phyloP scores from a whole-genome alignment of 2,888 invertebrate genomes.

The Chouioia cunea region DNA sequence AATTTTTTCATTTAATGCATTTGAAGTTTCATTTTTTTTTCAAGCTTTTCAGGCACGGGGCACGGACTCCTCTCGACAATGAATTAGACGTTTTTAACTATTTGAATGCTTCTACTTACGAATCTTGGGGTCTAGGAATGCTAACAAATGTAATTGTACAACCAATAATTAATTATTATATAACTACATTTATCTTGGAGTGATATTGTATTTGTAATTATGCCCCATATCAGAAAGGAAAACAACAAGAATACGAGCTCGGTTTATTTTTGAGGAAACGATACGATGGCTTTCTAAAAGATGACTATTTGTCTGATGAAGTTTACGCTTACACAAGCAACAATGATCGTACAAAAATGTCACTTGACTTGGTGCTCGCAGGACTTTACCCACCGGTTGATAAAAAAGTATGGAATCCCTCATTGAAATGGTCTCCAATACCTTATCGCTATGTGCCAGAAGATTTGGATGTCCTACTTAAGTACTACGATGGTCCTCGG shows the following conservation, averaged over 20 bases:
- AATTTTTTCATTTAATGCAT: neutral
- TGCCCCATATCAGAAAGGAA: slow-evolving; percentile 68
- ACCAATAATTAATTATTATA: neutral
- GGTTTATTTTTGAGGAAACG: slow-evolving; percentile 69
- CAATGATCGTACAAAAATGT: slow-evolving; percentile 80
- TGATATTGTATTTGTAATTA: neutral
- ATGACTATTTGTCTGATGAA: slow-evolving; percentile 65
- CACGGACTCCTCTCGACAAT: slow-evolving; percentile 6
- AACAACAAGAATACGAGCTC: slow-evolving; percentile 68
- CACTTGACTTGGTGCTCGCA: slow-evolving; percentile 75
- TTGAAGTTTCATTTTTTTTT: neutral
- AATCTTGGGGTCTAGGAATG: slow-evolving; percentile 68
- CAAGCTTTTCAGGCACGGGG: slow-evolving; percentile 38
- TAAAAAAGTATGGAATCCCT: slow-evolving; percentile 71
- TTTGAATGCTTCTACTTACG: neutral
- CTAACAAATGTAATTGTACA: slow-evolving; percentile 72
- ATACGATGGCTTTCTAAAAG: slow-evolving; percentile 69
- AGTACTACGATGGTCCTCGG: neutral
- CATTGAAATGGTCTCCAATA: slow-evolving; percentile 77
- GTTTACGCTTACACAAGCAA: slow-evolving; percentile 73
- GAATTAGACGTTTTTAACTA: neutral
- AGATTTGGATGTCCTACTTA: neutral
- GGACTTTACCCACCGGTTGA: slow-evolving; percentile 75
- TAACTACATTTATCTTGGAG: too few relatives aligned
- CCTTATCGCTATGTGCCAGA: slow-evolving; percentile 11